A percentile compares a stretch with the other conserved stretches of the same genome.
These are phyloP conservation scores for Notarius quadriscutis DNA, from an alignment of 2,113 vertebrate genomes.

Conservation along the genomic window DNA sequence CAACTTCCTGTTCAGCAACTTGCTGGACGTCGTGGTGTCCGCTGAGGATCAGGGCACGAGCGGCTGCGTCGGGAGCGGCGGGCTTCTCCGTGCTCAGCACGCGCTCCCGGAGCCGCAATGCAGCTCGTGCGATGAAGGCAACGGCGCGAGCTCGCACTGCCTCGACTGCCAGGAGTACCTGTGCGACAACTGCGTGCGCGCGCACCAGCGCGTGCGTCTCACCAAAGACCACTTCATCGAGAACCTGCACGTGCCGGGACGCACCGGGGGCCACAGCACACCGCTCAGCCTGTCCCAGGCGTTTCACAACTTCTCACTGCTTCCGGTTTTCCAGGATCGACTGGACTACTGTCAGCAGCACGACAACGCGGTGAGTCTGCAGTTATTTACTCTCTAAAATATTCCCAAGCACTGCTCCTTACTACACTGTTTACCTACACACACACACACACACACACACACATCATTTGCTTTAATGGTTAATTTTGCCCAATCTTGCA, in stretches of 20 bases:
- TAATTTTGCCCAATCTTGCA: too few relatives aligned
- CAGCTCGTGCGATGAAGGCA: slow-evolving; percentile 83
- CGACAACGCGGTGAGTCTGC: slow-evolving; percentile 67
- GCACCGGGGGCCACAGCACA: slow-evolving; percentile 44
- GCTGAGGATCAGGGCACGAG: slow-evolving; percentile 70
- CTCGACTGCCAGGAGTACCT: slow-evolving; percentile 85
- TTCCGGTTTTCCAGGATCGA: slow-evolving; percentile 77
- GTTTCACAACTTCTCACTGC: slow-evolving; percentile 76
- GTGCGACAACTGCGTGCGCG: slow-evolving; percentile 85
- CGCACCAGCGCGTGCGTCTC: slow-evolving; percentile 84
- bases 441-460: not conserved
- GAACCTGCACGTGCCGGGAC: slow-evolving; percentile 57
- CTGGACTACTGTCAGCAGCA: slow-evolving; percentile 76
- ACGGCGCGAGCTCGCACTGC: slow-evolving; percentile 80
- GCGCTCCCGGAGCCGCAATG: slow-evolving; percentile 70
- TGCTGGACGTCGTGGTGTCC: slow-evolving; percentile 83
- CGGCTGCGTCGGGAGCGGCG: slow-evolving; percentile 63
- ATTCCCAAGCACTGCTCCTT: not conserved
- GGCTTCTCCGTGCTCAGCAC: slow-evolving; percentile 68
- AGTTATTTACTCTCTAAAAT: not conserved
- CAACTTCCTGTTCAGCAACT: slow-evolving; percentile 83
- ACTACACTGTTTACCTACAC: not conserved
- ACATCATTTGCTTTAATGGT: not conserved
- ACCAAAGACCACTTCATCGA: slow-evolving; percentile 89
- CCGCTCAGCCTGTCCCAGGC: slow-evolving; percentile 68